A percentile compares a stretch with the other conserved stretches of the same genome.
Evolutionary conservation across 1,140 invertebrate species (phyloP).

Genomic region (Brachionus sp.): DNA sequence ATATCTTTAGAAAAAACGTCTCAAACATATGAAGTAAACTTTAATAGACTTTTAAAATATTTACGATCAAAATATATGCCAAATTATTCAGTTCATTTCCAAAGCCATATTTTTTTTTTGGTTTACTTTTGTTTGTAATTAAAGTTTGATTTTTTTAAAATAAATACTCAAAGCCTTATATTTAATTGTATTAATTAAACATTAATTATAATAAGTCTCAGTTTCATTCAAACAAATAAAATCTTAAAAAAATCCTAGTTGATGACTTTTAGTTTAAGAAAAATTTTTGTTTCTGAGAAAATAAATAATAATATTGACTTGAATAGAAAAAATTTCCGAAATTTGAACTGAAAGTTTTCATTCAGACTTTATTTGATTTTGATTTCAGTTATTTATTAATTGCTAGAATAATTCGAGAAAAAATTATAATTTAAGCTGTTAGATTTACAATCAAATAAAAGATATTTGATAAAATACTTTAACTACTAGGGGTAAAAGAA

Average conservation of each 20-base stretch:
- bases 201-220: neutral
- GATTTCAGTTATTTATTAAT: neutral
- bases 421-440: too few species aligned
- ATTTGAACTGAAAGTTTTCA: neutral
- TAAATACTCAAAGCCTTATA: neutral
- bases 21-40: neutral
- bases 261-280: neutral
- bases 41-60: neutral
- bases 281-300: neutral
- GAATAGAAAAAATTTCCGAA: neutral
- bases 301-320: neutral
- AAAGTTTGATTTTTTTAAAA: neutral
- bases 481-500: too few species aligned
- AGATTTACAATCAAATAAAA: too few species aligned
- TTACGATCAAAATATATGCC: neutral
- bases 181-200: conserved; percentile 7
- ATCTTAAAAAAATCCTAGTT: neutral
- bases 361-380: neutral
- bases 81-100: neutral
- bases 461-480: too few species aligned
- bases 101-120: neutral
- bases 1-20: neutral
- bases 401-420: too few species aligned
- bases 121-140: neutral
- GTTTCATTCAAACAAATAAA: neutral